Evolutionary conservation across 2,113 vertebrate species (phyloP).

Genomic region (Redunca redunca): DNA sequence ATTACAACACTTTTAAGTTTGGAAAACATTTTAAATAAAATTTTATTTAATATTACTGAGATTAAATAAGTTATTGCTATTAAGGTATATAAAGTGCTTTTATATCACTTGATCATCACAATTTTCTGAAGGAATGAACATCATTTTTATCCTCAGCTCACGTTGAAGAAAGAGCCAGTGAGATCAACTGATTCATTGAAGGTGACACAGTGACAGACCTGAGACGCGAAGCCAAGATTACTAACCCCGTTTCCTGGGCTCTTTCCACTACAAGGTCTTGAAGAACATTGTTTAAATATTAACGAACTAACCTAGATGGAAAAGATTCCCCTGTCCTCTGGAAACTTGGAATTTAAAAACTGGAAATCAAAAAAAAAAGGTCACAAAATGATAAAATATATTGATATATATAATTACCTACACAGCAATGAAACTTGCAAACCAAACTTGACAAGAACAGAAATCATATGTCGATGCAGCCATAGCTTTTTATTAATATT

Average conservation of each 20-base stretch:
- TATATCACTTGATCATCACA: neutral
- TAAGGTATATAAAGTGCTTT: neutral
- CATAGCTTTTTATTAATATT: slow-evolving; percentile 25
- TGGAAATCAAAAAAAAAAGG: neutral
- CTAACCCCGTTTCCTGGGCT: neutral
- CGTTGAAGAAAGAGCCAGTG: neutral
- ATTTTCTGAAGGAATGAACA: neutral
- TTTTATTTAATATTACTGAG: neutral
- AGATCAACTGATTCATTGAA: neutral
- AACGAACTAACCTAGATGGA: neutral
- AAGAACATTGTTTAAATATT: neutral
- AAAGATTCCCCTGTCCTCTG: neutral
- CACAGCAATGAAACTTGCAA: neutral
- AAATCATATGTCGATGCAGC: neutral
- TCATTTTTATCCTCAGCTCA: neutral
- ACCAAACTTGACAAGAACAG: neutral
- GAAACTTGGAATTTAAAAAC: neutral
- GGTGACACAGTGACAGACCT: rapidly evolving
- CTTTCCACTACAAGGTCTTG: neutral
- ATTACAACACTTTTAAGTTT: too few relatives aligned
- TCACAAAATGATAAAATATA: neutral
- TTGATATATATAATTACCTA: neutral
- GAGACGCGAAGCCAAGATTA: neutral
- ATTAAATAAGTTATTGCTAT: neutral
- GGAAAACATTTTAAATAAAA: neutral